Evolutionary conservation across 2,797 vertebrate genomes (phyloP).

Genomic region (Percopsis omiscomaycus): DNA sequence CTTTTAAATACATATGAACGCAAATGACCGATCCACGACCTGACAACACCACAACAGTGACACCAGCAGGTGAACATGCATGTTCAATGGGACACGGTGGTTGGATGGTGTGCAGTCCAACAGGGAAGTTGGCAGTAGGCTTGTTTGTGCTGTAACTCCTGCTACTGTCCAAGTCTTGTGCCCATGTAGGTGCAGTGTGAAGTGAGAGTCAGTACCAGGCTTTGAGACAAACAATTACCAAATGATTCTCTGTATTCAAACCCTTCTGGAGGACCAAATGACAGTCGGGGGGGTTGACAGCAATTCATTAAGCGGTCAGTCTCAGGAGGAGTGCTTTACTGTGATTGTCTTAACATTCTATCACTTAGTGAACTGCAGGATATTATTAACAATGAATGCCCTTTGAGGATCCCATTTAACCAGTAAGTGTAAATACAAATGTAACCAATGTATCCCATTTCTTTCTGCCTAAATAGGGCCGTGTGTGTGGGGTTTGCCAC

Average conservation of each 20-base stretch:
- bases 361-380: too few relatives aligned
- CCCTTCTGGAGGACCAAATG: slow-evolving; percentile 27
- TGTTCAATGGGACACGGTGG: slow-evolving; percentile 15
- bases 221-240: slow-evolving; percentile 40
- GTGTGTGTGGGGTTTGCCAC: slow-evolving; percentile 41
- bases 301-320: slow-evolving; percentile 31
- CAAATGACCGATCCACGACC: slow-evolving; percentile 13
- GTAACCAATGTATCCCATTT: neutral
- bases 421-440: too few relatives aligned
- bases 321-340: slow-evolving; percentile 29
- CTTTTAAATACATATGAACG: neutral
- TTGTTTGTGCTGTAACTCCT: slow-evolving; percentile 68
- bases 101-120: slow-evolving; percentile 27
- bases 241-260: slow-evolving; percentile 38
- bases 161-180: slow-evolving; percentile 25
- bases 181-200: slow-evolving; percentile 28
- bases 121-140: slow-evolving; percentile 59
- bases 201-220: slow-evolving; percentile 29
- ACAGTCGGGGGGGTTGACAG: slow-evolving; percentile 23
- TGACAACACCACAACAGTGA: slow-evolving; percentile 26
- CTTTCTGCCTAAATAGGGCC: slow-evolving; percentile 26
- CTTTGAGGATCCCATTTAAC: too few relatives aligned
- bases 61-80: slow-evolving; percentile 39
- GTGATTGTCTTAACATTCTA: too few relatives aligned
- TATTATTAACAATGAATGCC: too few relatives aligned